Evolutionary conservation across 1,140 invertebrate species (phyloP), one percentile per base, ranked within the genome.

Genomic region (Drosophila sechellia): DNA sequence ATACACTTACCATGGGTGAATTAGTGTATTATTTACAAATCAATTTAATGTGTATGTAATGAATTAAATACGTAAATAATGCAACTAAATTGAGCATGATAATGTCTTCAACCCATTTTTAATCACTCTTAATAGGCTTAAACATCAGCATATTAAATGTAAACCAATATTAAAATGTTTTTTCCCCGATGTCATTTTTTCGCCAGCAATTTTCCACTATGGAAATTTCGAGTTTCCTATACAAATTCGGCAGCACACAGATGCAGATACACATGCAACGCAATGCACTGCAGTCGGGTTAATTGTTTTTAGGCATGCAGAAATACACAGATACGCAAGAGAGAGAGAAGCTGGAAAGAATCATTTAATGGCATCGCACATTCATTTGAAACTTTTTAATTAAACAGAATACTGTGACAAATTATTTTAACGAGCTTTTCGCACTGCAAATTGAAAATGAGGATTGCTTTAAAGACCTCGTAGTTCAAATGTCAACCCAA

Each of bases 301-400:
- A 89, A 89, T 89, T 89, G 76, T 89, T 89, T 89, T 60, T 79
- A 79, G 63, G 70, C 75, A 61, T 37, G 61, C 63, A 71, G 31
- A 52, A 65, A 66, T 37, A 60, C 42, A 68, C 27, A 31, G 31
- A 31, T 31, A 73, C n/a, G 43, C 12, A 48, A n/a, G 25, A 46
- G 50, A 17, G 49, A 22, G 48, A 17, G 34, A 68, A 45, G 25
- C 20, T 40, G 63, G 43, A 66, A 42, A 81, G 57, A 73, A 58
- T 59, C 76, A 75, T 80, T 80, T 49, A 76, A 80, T 76, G 72
- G 73, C 73, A 68, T 54, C 34, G 63, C 73, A 76, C 73, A 77
- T 78, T 71, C 80, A 77, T 77, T 84, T 66, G 59, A 60, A 80
- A 89, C 72, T 89, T 89, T 89, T 89, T 89, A 89, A 89, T 89